phyloP scores from a whole-genome alignment of 2,797 vertebrate species.

The Oreochromis mossambicus region DNA sequence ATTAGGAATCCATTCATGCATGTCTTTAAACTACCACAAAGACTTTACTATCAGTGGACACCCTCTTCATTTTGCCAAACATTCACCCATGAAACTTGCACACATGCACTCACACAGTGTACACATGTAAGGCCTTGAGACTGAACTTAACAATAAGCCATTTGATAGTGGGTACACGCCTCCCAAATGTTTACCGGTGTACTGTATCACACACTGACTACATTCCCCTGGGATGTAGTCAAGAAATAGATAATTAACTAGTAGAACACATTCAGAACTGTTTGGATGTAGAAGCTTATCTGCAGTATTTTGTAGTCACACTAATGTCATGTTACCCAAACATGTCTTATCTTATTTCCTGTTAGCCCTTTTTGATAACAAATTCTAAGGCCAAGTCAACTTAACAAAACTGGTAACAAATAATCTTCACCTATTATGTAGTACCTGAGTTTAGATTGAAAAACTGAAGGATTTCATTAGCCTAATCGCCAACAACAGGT shows the following conservation, averaged over 20 bases:
- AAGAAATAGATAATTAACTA: conserved; percentile 1
- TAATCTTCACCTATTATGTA: neutral
- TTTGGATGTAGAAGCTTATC: neutral
- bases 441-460: neutral
- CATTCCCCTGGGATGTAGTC: conserved; percentile 5
- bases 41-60: conserved; percentile 45
- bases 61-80: neutral
- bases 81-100: conserved; percentile 3
- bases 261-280: neutral
- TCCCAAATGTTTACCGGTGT: conserved; percentile 12
- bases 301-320: neutral
- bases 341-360: neutral
- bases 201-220: neutral
- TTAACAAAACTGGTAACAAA: neutral
- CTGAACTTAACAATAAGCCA: conserved; percentile 25
- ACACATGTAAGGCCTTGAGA: conserved; percentile 26
- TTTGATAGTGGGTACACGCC: conserved; percentile 33
- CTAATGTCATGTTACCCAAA: neutral
- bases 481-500: neutral
- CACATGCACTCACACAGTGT: conserved; percentile 2
- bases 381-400: neutral
- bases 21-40: conserved; percentile 54
- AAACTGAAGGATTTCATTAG: neutral
- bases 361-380: neutral
- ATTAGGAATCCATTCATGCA: conserved; percentile 65